Evolutionary conservation across 2,797 vertebrate species (phyloP).

Genomic region (Lindbergichthys nudifrons): DNA sequence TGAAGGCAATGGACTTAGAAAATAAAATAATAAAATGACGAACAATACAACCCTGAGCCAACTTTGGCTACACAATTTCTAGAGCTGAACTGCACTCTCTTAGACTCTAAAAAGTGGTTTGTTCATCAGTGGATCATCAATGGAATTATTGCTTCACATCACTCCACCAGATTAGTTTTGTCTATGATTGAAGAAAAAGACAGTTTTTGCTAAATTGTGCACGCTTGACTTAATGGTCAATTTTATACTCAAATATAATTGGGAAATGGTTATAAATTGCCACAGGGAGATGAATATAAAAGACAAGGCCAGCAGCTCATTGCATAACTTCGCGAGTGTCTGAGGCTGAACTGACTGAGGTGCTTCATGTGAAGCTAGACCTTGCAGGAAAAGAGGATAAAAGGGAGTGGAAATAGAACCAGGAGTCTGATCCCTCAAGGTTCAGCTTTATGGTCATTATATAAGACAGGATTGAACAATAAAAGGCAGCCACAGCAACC

Average conservation of each 20-base stretch:
- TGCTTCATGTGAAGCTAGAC: slow-evolving; percentile 3
- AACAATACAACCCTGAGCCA: slow-evolving; percentile 1
- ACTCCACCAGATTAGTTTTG: slow-evolving; percentile 36
- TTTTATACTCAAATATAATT: slow-evolving; percentile 47
- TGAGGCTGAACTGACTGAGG: slow-evolving; percentile 6
- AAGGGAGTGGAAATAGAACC: neutral
- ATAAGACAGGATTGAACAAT: neutral
- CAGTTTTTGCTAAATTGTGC: slow-evolving; percentile 30
- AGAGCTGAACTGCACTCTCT: slow-evolving; percentile 1
- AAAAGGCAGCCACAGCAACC: neutral
- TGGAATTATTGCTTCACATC: slow-evolving; percentile 42
- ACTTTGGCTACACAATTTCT: slow-evolving; percentile 8
- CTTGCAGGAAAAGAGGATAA: slow-evolving; percentile 8
- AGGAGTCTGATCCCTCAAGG: neutral
- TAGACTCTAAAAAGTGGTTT: slow-evolving; percentile 35
- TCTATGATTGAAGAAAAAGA: slow-evolving; percentile 36
- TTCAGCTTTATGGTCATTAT: neutral
- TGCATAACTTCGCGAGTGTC: slow-evolving; percentile 18
- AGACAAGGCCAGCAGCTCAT: slow-evolving; percentile 15
- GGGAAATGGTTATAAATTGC: slow-evolving; percentile 28
- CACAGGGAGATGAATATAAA: slow-evolving; percentile 38
- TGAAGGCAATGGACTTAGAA: slow-evolving; percentile 11
- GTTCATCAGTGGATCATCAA: slow-evolving; percentile 51
- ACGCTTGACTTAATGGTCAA: slow-evolving; percentile 41
- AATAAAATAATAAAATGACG: neutral